A percentile compares a stretch with the other conserved stretches of the same genome.
phyloP scores from a whole-genome alignment of 1,140 invertebrate species.

The Battus philenor region DNA sequence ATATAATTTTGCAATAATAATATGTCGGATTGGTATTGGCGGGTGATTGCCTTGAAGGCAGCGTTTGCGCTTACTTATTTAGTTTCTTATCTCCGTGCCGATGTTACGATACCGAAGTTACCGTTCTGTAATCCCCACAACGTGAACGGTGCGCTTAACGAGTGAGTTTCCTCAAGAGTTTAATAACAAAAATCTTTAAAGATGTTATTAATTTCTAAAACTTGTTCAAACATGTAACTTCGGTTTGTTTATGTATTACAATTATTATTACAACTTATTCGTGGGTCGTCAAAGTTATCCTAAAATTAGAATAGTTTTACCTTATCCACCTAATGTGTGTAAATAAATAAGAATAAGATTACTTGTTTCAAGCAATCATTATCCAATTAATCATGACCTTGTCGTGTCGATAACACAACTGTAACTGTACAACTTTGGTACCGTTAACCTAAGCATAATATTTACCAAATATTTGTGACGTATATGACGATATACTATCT shows the following conservation, averaged over 20 bases:
- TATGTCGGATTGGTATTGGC: slow-evolving; percentile 68
- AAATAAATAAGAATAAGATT: too few relatives aligned
- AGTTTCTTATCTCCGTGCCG: slow-evolving; percentile 50
- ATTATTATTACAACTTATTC: too few relatives aligned
- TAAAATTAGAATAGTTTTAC: too few relatives aligned
- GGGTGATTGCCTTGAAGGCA: slow-evolving; percentile 51
- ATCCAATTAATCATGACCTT: slow-evolving; percentile 19
- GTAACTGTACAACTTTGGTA: not conserved
- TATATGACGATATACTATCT: too few relatives aligned
- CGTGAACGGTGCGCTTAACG: slow-evolving; percentile 39
- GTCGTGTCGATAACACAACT: not conserved
- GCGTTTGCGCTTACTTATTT: slow-evolving; percentile 54
- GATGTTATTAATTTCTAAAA: not conserved
- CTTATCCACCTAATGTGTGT: too few relatives aligned
- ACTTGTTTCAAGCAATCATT: slow-evolving; percentile 13
- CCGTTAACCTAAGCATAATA: not conserved
- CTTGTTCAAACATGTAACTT: slow-evolving; percentile 17
- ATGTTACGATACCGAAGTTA: slow-evolving; percentile 55
- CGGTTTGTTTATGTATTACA: too few relatives aligned
- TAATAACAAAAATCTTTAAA: too few relatives aligned
- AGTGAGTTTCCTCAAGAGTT: slow-evolving; percentile 36
- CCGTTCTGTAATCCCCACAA: slow-evolving; percentile 60
- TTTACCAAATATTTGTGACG: too few relatives aligned
- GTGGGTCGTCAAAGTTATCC: too few relatives aligned
- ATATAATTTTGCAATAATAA: slow-evolving; percentile 56